A percentile compares a stretch with the other conserved stretches of the same genome.
phyloP scores from a whole-genome alignment of 2,797 vertebrate genomes.

The Manis javanica region DNA sequence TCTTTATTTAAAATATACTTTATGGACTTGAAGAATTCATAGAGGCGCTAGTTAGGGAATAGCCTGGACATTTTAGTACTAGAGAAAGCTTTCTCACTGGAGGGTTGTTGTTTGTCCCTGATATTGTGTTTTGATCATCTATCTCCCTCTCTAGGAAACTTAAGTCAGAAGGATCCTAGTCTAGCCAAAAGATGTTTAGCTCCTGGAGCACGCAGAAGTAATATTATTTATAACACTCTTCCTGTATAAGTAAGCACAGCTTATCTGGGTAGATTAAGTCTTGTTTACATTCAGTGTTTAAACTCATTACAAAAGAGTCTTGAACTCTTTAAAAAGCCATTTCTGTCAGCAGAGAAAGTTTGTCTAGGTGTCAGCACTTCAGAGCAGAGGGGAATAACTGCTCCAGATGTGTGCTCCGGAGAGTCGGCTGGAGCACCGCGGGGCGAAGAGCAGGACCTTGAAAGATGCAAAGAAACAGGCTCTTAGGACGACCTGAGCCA shows the following conservation, averaged over 20 bases:
- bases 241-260: not conserved
- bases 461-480: not conserved
- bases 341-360: not conserved
- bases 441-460: not conserved
- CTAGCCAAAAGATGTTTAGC: not conserved
- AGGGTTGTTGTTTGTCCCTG: not conserved
- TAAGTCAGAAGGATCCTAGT: not conserved
- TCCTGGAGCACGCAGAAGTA: not conserved
- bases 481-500: fast-evolving
- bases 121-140: not conserved
- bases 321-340: slow-evolving; percentile 9
- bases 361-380: not conserved
- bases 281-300: slow-evolving; percentile 19
- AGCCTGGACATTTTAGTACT: fast-evolving
- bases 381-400: not conserved
- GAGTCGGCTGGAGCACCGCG: fast-evolving
- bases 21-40: not conserved
- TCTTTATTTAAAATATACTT: not conserved
- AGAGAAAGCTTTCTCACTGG: not conserved
- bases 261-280: not conserved
- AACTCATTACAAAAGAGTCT: not conserved
- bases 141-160: not conserved
- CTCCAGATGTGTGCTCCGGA: not conserved
- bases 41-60: not conserved
- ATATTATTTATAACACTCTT: not conserved